Evolutionary conservation across 2,797 vertebrate genomes (phyloP), one percentile per base, ranked within the genome.

Genomic region (Oreortyx pictus): DNA sequence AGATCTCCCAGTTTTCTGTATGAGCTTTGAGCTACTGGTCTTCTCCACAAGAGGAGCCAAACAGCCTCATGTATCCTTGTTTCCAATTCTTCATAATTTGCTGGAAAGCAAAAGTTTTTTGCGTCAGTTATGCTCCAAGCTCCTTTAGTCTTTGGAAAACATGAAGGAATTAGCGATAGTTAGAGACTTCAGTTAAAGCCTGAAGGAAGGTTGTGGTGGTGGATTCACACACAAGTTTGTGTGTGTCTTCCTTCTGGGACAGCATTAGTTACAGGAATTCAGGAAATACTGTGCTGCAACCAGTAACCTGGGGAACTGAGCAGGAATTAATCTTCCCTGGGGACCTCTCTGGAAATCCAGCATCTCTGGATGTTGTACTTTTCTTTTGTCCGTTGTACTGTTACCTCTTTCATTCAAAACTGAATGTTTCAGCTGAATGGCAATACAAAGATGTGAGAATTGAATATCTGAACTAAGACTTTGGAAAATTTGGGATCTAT

Each of bases 391-490:
- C 50, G 31, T 64, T 22, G 17, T 49, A 78, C 22, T 47, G 61
- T 57, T 4, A 2, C 17, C 33, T 85, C 83, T 52, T 67, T 68
- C 76, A 49, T 27, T 91, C 57, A 50, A 89, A 95, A 92, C 75
- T 74, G 73, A 74, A 77, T 57, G 75, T 92, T 94, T 89, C 68
- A 71, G 19, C 74, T 85, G 24, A 90, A 79, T 44, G 67, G 16
- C 60, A 22, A 35, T 1, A 62, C 87, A 57, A 89, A 80, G 49
- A 57, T 17, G 10, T 62, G 88, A 60, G 12, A 35, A 50, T 9
- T 76, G 50, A 90, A 64, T 50, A 64, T 67, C 12, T 72, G 15
- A 15, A 46, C 67, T 82, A 80, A 91, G 87, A 81, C 43, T 82
- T 83, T 5, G 14, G 37, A 23, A 54, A 52, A 23, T 82, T 57